Conservation (phyloP, 2,113 vertebrate species). For the Sebastes schlegelii region DNA sequence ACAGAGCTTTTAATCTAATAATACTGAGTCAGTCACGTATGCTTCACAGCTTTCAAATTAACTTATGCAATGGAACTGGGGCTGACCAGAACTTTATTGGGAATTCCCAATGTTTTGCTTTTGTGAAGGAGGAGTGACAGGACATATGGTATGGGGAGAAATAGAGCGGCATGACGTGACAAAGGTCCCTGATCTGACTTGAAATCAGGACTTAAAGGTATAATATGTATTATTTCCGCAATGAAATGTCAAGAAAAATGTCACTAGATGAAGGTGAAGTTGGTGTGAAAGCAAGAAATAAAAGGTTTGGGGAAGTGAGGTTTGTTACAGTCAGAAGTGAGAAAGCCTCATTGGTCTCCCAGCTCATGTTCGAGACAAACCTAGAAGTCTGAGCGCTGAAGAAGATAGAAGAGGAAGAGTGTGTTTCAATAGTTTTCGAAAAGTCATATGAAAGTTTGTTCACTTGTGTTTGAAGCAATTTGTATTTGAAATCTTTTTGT, state of each 20-base stretch:
- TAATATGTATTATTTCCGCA: not conserved
- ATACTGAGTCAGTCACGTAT: not conserved
- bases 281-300: not conserved
- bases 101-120: not conserved
- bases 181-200: not conserved
- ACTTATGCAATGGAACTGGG: not conserved
- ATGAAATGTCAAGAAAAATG: not conserved
- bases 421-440: not conserved
- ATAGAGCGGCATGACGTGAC: not conserved
- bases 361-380: slow-evolving; percentile 15
- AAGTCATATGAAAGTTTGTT: not conserved
- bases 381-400: not conserved
- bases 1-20: slow-evolving; percentile 7
- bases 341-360: slow-evolving; percentile 16
- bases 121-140: not conserved
- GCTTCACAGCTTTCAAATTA: not conserved
- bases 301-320: slow-evolving; percentile 12
- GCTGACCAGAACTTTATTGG: not conserved
- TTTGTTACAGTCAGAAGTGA: not conserved
- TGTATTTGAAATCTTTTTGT: not conserved
- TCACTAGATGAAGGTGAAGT: not conserved
- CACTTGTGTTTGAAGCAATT: not conserved
- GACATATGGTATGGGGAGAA: not conserved
- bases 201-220: not conserved
- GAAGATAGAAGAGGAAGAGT: not conserved